Evolutionary conservation across 2,888 invertebrate genomes (phyloP).

Genomic region (Lasioglossum vierecki): DNA sequence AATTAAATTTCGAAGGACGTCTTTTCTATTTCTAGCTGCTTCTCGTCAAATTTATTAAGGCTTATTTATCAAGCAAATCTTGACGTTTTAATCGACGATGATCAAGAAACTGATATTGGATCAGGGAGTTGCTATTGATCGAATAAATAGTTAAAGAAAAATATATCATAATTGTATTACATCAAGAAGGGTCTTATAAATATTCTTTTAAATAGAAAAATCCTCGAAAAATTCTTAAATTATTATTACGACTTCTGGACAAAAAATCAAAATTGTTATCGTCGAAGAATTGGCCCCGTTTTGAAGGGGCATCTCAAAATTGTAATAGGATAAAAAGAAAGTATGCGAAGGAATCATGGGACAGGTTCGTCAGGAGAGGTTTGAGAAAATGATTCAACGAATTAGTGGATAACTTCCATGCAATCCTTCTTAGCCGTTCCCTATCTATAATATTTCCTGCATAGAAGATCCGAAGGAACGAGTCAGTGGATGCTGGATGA

Average conservation of each 20-base stretch:
- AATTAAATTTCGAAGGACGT: not conserved
- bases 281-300: not conserved
- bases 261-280: not conserved
- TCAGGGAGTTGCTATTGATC: too few species aligned
- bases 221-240: not conserved
- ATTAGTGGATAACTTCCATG: constrained; percentile 63
- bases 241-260: not conserved
- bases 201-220: not conserved
- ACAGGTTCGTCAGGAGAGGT: not conserved
- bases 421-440: constrained; percentile 73
- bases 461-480: constrained; percentile 65
- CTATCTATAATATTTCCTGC: constrained; percentile 75
- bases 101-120: too few species aligned
- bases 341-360: not conserved
- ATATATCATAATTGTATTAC: too few species aligned
- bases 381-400: constrained; percentile 67
- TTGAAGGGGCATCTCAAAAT: not conserved
- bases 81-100: not conserved
- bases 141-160: too few species aligned
- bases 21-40: not conserved
- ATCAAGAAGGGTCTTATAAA: too few species aligned
- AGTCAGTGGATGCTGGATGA: constrained; percentile 68
- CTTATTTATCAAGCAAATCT: not conserved
- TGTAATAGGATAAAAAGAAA: not conserved
- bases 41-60: not conserved